Evolutionary conservation across 2,888 invertebrate species (phyloP), one percentile per base, ranked within the genome.

Genomic region (Teleogryllus oceanicus): DNA sequence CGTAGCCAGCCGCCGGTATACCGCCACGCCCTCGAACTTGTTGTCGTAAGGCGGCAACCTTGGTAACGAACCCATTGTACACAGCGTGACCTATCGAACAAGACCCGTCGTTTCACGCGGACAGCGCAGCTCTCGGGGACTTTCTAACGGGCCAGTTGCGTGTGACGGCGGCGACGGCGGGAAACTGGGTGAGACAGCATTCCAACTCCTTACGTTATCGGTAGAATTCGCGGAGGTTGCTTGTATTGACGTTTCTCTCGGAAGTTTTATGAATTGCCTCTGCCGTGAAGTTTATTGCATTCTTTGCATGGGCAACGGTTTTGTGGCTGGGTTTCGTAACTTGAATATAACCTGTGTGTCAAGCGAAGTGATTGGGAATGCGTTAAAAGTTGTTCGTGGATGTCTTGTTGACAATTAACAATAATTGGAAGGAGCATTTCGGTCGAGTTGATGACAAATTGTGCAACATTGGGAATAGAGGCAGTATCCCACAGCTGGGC

Each of bases 1-100:
- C 62, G 8, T 8, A 18, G 62, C 11, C n/a, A 62, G 62, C 5
- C 62, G 62, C 62, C 62, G 13, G 62, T 62, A 3, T 62, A 13
- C 8, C 62, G 62, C 62, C 62, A 62, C 62, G 62, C 62, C 62
- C 62, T 62, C 62, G 62, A 62, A 62, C 62, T 62, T 62, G 62
- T n/a, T 62, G 62, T 62, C 62, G 62, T n/a, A 62, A 62, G 62
- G 62, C 37, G 37, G 37, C 8, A 62, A 62, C 62, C 62, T 62
- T 62, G 62, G 62, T 18, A n/a, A 62, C n/a, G 37, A 62, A 62
- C 62, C 16, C 5, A 62, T 62, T 62, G 62, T 62, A n/a, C 62
- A n/a, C 62, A 62, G n/a, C n/a, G n/a, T 62, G 62, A 12, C 62
- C 62, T 62, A 62, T 62, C 62, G n/a, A 62, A 62, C 62, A 18